Base-by-base conservation (phyloP, 2,888 invertebrate genomes). In the Thecophora atra region DNA sequence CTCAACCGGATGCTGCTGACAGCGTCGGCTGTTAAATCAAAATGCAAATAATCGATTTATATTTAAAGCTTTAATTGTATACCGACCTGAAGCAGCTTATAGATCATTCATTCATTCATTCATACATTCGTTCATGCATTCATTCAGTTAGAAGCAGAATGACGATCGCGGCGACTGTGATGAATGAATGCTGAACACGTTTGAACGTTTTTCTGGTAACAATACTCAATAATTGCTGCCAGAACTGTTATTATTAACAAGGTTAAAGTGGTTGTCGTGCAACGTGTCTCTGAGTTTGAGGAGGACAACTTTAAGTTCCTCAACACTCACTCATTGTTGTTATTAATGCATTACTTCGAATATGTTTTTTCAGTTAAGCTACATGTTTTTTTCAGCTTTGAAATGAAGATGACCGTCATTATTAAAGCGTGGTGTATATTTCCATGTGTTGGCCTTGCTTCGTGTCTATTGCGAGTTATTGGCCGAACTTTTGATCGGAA, bases 1-100 rank as follows among this genome's bases (percentile, higher is more conserved):
- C 52, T 6, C 66, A 66, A 66, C 66, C 66, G 66, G 66, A 66
- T 66, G 66, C 51, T 30, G 66, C 52, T 66, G 66, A 66, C 66
- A 66, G 52, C 52, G 51, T 66, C 19, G 51, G 24, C 24, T 15
- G 52, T 24, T 26, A 28, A 66, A 52, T 30, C 47, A 66, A 66
- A 66, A 28, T 28, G 30, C 19, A 28, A 52, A 66, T 66, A 52
- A 30, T 66, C 66, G 66, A 66, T 66, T 66, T 66, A 30, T 52
- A 66, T 66, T 47, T n/a, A 52, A 26, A 65, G 42, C 51, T 47
- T 67, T 30, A 67, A 67, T 67, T 30, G 37, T 67, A 30, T 52
- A 30, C 13, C 42, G 11, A 64, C 17, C 47, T 47, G 26, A 47
- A 64, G 17, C 21, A 24, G 63, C 63, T 42, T 37, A 8, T 63